These are phyloP conservation scores for Artemisiospiza belli DNA, from an alignment of 2,113 vertebrate genomes.

Conservation along the genomic window DNA sequence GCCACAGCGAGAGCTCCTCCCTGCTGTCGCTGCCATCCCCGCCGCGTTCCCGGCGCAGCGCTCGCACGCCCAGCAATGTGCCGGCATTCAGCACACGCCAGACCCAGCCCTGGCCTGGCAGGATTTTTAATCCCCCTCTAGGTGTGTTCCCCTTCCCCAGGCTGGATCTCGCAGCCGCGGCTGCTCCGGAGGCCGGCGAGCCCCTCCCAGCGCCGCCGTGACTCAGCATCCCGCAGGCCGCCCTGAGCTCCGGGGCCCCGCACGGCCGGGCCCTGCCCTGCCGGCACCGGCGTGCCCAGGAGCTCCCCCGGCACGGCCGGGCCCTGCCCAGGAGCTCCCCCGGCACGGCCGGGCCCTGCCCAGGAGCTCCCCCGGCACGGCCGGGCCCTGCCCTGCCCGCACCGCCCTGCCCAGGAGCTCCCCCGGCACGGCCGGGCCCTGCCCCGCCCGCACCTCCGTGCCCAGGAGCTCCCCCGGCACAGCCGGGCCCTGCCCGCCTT, in stretches of 20 bases:
- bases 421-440: too few species aligned
- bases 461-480: too few species aligned
- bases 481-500: not conserved
- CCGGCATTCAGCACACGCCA: not conserved
- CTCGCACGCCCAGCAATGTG: not conserved
- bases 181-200: not conserved
- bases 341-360: too few species aligned
- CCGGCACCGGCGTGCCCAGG: too few species aligned
- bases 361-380: not conserved
- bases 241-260: not conserved
- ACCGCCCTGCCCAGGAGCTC: not conserved
- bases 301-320: not conserved
- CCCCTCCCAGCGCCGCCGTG: not conserved
- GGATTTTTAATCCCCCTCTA: not conserved
- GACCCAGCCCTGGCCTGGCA: not conserved
- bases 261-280: too few species aligned
- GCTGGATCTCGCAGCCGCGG: not conserved
- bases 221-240: slow-evolving; percentile 46
- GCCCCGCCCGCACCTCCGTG: not conserved
- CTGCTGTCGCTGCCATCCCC: not conserved
- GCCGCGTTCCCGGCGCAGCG: not conserved
- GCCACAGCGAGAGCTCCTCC: not conserved
- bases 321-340: too few species aligned
- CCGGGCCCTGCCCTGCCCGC: not conserved
- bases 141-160: not conserved